Conservation (phyloP, 2,797 vertebrate species). For the Melanotaenia nigrans region DNA sequence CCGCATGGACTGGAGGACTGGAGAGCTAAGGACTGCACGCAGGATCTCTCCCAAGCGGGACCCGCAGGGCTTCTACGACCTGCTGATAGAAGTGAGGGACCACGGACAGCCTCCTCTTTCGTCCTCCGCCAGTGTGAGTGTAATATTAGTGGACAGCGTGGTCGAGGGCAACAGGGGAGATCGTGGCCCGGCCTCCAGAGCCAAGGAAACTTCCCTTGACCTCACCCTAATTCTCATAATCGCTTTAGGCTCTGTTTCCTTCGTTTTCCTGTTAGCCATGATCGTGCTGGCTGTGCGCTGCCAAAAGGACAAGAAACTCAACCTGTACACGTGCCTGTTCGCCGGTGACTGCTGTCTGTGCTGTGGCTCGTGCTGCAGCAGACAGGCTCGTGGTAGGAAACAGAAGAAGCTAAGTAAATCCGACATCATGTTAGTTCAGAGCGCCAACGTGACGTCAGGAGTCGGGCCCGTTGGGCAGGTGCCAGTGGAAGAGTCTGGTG, state of each 20-base stretch:
- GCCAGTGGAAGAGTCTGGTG: constrained; percentile 89
- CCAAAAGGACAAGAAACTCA: constrained; percentile 97
- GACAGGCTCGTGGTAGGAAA: constrained; percentile 88
- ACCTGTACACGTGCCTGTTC: constrained; percentile 92
- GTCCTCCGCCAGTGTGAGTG: constrained; percentile 91
- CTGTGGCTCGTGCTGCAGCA: constrained; percentile 90
- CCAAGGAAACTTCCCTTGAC: constrained; percentile 91
- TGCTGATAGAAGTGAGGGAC: constrained; percentile 95
- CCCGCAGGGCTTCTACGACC: constrained; percentile 90
- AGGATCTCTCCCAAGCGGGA: constrained; percentile 91
- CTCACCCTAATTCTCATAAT: constrained; percentile 98
- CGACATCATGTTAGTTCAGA: constrained; percentile 99
- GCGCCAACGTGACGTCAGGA: constrained; percentile 86
- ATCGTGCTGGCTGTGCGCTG: constrained; percentile 96
- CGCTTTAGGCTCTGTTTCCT: constrained; percentile 94
- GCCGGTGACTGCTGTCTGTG: constrained; percentile 92
- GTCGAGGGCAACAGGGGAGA: constrained; percentile 85
- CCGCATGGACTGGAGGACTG: constrained; percentile 97
- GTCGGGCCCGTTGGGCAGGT: constrained; percentile 84
- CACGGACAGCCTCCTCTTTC: constrained; percentile 97
- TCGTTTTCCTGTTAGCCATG: constrained; percentile 96
- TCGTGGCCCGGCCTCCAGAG: constrained; percentile 80
- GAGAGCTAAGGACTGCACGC: constrained; percentile 92
- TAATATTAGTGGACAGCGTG: constrained; percentile 92
- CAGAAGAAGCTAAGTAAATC: constrained; percentile 98